Conservation (phyloP, 2,113 vertebrate species). For the Mellivora capensis region DNA sequence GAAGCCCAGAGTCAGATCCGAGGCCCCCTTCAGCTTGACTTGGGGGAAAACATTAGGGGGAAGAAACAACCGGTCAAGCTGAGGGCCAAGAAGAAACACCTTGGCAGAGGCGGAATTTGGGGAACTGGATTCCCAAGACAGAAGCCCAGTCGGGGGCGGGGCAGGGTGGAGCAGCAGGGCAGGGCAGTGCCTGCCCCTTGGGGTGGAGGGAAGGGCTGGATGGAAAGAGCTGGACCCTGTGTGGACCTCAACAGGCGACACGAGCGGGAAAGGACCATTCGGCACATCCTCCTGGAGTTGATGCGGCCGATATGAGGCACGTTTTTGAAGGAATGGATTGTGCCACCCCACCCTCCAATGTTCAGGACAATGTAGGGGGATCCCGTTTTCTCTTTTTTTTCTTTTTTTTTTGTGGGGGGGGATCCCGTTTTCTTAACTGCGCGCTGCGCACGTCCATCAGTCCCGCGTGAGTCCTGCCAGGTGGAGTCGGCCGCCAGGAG, state of each 20-base stretch:
- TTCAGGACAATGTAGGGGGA: neutral
- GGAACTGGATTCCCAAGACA: neutral
- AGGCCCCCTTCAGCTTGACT: neutral
- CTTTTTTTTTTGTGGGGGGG: too few species aligned
- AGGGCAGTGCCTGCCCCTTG: neutral
- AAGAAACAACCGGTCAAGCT: neutral
- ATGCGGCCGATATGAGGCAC: fast-evolving
- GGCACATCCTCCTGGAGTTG: fast-evolving
- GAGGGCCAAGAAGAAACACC: neutral
- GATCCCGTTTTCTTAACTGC: neutral
- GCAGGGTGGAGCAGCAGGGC: neutral
- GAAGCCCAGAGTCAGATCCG: neutral
- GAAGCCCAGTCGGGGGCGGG: fast-evolving
- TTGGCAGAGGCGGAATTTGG: fast-evolving
- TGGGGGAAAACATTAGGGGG: neutral
- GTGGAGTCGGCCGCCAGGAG: neutral
- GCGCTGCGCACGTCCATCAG: fast-evolving
- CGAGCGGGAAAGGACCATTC: neutral
- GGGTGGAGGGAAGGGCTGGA: neutral
- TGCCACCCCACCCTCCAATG: neutral
- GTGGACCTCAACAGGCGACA: neutral
- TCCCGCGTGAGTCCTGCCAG: neutral
- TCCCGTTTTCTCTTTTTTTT: neutral
- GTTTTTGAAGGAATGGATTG: neutral
- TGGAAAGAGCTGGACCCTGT: neutral